Conservation (phyloP, 1,140 invertebrate genomes). For the Heliothis subflexa region DNA sequence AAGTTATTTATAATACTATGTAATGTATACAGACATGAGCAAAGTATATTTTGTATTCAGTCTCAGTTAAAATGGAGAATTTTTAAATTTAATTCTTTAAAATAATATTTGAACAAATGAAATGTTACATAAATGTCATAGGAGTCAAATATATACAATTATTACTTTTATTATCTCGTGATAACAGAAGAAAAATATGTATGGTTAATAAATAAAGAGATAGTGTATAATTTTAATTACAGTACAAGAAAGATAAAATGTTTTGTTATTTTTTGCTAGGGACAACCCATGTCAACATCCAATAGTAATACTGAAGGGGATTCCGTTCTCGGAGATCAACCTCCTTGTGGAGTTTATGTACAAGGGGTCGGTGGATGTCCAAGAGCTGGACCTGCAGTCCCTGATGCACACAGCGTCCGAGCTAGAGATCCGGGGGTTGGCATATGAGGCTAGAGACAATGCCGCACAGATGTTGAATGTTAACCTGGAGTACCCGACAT, state of each 20-base stretch:
- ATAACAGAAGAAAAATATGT: slow-evolving; percentile 70
- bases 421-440: slow-evolving; percentile 88
- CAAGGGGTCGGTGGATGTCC: slow-evolving; percentile 90
- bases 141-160: slow-evolving; percentile 50
- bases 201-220: slow-evolving; percentile 62
- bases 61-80: slow-evolving; percentile 42
- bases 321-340: slow-evolving; percentile 90
- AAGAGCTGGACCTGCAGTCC: slow-evolving; percentile 89
- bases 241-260: slow-evolving; percentile 55
- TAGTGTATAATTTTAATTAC: slow-evolving; percentile 63
- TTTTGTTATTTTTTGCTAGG: slow-evolving; percentile 64
- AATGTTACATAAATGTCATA: slow-evolving; percentile 61
- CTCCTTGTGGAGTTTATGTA: slow-evolving; percentile 91
- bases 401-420: slow-evolving; percentile 90
- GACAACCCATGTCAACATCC: slow-evolving; percentile 92
- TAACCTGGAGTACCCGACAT: slow-evolving; percentile 83
- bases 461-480: slow-evolving; percentile 84
- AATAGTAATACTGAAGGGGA: slow-evolving; percentile 90
- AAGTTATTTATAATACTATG: slow-evolving; percentile 64
- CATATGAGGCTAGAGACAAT: slow-evolving; percentile 84
- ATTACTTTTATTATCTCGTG: slow-evolving; percentile 64
- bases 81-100: slow-evolving; percentile 45
- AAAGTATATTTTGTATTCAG: slow-evolving; percentile 49
- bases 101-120: slow-evolving; percentile 27
- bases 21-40: slow-evolving; percentile 57